Evolutionary conservation across 2,113 vertebrate genomes (phyloP), one percentile per base, ranked within the genome.

Genomic region (Siniperca knerii): DNA sequence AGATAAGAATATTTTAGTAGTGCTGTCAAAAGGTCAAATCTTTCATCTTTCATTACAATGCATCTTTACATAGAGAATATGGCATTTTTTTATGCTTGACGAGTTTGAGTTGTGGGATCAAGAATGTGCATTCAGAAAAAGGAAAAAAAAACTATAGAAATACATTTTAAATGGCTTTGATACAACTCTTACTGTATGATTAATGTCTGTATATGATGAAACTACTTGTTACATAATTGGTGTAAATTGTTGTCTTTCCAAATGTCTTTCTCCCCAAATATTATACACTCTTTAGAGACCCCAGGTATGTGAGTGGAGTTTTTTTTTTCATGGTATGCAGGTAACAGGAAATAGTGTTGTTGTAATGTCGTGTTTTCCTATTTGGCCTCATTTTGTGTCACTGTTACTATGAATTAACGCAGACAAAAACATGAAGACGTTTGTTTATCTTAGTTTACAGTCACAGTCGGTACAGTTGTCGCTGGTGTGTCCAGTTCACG

Each of bases 261-360:
- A 66, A 52, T 25, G 33, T 5, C 7, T 37, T 33, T 48, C 20
- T 65, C 37, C 46, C 3, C 46, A 46, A 13, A 46, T 46, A 62
- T 48, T 13, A 50, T 21, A 12, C 8, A 2, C 15, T 23, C 8
- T 7, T 44, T 60, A 11, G 61, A 58, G 42, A 44, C 18, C n/a
- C 1, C 18, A 12, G 16, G 29, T 54, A 13, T 57, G 13, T 64
- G 40, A 11, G 18, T 0, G 21, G 4, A 0, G 40, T 48, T 20
- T 4, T 18, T 72, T 6, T 40, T 13, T 6, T 33, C 20, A 11
- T 8, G 37, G 16, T 44, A 5, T 55, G 64, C 65, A 77, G 16
- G 65, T 44, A 72, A 77, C 68, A 77, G 48, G 46, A 82, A 62
- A 23, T 20, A 68, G 54, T 48, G 42, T 16, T 48, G 48, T 50